Evolutionary conservation across 53 echinoderm and acorn worm genomes (phyloP), one percentile per base, ranked within the genome.

Genomic region (Stichopus horrens): DNA sequence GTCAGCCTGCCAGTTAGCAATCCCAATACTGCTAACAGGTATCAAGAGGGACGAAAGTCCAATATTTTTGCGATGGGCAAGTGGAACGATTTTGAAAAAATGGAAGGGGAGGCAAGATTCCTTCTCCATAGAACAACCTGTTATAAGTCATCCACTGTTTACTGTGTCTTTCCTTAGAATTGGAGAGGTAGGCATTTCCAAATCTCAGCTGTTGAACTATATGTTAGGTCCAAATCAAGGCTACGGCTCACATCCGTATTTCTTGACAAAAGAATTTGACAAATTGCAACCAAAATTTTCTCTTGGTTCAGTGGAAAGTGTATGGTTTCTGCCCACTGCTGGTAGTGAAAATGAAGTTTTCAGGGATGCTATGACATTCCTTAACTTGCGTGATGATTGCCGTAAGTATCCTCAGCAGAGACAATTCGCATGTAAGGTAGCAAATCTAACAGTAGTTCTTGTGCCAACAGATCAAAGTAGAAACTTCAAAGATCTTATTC

Each of bases 301-400:
- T 0, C 18, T n/a, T 22, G 78, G 78, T 53, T 23, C 78, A 51
- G 37, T 78, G 5, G 78, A 78, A 78, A 21, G 78, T 5, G 52
- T 37, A 14, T 76, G 76, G 76, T 76, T 76, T 21, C 21, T 76
- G 21, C 76, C 76, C 1, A 18, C 21, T 14, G 18, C 9, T 76
- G 76, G 23, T n/a, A 76, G 22, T 76, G 23, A 76, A 14, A 76
- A 76, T n/a, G 76, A 76, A 78, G 37, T 78, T 78, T 78, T 78
- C 23, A 37, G 16, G 54, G 78, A 78, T 14, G 18, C 23, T 8
- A 78, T 53, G 54, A 9, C 78, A 9, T 78, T 78, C 18, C 78
- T 78, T 6, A 78, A 78, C 52, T 52, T 23, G 54, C 76, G 76
- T 19, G 76, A 21, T 1, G 76, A 76, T 76, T 76, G 76, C 21